Base-by-base conservation (phyloP, 2,888 invertebrate genomes). In the Epirrhoe alternata region DNA sequence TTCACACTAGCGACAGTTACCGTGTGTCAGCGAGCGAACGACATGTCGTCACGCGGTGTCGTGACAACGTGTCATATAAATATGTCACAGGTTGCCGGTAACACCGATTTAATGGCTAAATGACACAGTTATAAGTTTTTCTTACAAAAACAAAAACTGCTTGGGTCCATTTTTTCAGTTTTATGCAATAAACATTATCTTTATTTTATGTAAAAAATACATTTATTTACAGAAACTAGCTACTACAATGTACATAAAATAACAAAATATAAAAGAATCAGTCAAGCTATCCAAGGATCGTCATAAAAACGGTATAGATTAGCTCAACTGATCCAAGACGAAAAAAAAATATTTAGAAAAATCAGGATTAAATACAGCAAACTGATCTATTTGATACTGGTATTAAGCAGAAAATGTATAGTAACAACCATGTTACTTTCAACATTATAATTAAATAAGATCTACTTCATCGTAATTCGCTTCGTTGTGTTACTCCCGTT, bases 31-130 rank as follows among this genome's bases (percentile, higher is more conserved):
- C 33, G 56, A 12, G 61, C 24, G 30, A 66, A 58, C 54, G 59
- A 59, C 60, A 51, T n/a, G 38, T n/a, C n/a, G 66, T 17, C 67
- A 55, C 51, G 62, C 31, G 45, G 42, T 42, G 17, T 49, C 64
- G 64, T 58, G 64, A 33, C 57, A 53, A 10, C 6, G 47, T 53
- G 33, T 30, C 49, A 38, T 58, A 58, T 53, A 14, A 53, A 53
- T 52, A 63, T 54, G 58, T 64, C 53, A 58, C 64, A 49, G 35
- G 58, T 52, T 52, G 33, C 12, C 33, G 10, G 6, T 33, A 58
- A 62, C 24, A 33, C 57, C 58, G 35, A 38, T 53, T 61, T 62
- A 33, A 53, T 61, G 49, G 35, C 12, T 50, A 30, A 50, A 66
- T 58, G 49, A 7, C n/a, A 4, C 14, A 50, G 54, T 49, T 58